Conservation (phyloP, 2,113 vertebrate genomes). For the Rhinolophus sinicus region DNA sequence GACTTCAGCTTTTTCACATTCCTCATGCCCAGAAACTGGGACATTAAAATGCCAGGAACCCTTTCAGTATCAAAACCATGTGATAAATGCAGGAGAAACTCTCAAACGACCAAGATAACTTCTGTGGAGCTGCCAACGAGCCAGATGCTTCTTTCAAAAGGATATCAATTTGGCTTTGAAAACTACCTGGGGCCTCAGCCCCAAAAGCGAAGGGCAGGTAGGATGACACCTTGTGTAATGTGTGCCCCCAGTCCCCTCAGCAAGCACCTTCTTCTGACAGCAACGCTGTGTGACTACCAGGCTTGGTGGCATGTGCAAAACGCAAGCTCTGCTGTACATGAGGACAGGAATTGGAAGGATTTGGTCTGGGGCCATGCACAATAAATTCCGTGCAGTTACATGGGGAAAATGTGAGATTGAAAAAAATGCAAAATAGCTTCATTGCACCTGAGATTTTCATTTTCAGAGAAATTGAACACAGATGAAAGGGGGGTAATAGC, state of each 20-base stretch:
- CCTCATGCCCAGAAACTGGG: conserved; percentile 56
- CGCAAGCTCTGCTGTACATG: background rate
- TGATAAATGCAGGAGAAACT: conserved; percentile 40
- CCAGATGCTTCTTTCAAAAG: conserved; percentile 70
- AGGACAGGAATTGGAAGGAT: background rate
- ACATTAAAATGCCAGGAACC: conserved; percentile 71
- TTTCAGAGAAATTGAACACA: background rate
- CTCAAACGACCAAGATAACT: conserved; percentile 20
- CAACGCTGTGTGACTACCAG: background rate
- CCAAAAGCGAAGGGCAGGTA: background rate
- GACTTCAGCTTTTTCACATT: conserved; percentile 68
- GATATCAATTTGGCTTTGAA: conserved; percentile 23
- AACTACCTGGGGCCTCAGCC: conserved; percentile 38
- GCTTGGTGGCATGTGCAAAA: background rate
- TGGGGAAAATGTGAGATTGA: background rate
- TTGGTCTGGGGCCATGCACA: background rate
- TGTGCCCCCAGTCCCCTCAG: background rate
- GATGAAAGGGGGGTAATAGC: background rate
- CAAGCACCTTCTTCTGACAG: background rate
- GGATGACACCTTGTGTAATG: background rate
- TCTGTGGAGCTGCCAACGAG: conserved; percentile 64
- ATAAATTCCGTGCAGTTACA: background rate
- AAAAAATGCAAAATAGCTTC: conserved; percentile 23
- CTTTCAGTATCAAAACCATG: conserved; percentile 50
- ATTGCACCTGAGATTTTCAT: conserved; percentile 5